Evolutionary conservation across 2,797 vertebrate species (phyloP).

Genomic region (Scarus forsteni): DNA sequence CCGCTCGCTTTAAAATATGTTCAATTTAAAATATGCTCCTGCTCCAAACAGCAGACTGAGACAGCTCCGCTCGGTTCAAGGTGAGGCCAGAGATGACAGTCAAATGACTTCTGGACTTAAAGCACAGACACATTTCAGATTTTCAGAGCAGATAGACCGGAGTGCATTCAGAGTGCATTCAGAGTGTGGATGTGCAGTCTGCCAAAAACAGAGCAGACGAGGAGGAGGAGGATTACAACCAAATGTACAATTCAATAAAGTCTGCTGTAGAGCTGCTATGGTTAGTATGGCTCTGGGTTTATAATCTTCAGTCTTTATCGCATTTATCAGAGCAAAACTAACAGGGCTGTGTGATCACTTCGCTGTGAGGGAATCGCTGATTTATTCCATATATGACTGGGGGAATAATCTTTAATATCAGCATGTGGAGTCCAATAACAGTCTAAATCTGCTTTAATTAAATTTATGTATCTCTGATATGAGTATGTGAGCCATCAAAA

Average conservation of each 20-base stretch:
- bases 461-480: no score
- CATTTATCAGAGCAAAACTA: constrained; percentile 1
- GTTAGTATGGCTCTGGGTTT: constrained; percentile 11
- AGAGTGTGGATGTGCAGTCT: constrained; percentile 3
- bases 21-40: constrained; percentile 20
- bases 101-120: constrained; percentile 28
- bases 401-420: no score
- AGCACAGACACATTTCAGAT: constrained; percentile 22
- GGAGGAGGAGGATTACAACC: constrained; percentile 6
- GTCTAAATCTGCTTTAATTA: no score
- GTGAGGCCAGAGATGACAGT: constrained; percentile 37
- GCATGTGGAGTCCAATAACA: no score
- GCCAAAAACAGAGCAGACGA: constrained; percentile 8
- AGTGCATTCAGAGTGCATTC: not conserved
- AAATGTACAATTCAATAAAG: constrained; percentile 38
- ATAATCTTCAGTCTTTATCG: not conserved
- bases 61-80: constrained; percentile 34
- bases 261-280: constrained; percentile 14
- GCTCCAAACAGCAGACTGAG: not conserved
- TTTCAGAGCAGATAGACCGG: constrained; percentile 8
- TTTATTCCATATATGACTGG: no score
- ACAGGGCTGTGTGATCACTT: constrained; percentile 13
- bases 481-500: no score
- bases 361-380: not conserved
- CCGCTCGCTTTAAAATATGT: not conserved